Evolutionary conservation across 2,113 vertebrate genomes (phyloP), one percentile per base, ranked within the genome.

Genomic region (Lepidothrix coronata): DNA sequence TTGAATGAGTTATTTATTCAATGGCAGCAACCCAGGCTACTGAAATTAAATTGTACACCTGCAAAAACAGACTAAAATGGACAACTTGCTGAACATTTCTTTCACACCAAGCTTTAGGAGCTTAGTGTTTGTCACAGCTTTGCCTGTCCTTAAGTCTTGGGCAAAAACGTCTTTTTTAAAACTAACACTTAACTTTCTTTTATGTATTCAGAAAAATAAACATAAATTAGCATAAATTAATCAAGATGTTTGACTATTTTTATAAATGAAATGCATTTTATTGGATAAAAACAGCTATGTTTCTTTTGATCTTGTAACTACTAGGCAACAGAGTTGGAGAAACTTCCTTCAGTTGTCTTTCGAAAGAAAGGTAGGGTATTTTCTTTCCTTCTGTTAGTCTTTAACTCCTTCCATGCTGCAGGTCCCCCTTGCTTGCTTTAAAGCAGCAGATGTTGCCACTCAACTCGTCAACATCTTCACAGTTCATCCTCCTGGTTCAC

Each of bases 151-250:
- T 88, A 73, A 91, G 80, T 24, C 55, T 80, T 28, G 33, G 51
- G 80, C 11, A 91, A 49, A 83, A 80, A 37, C 0, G 6, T 39
- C 28, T 8, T 91, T 92, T 84, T 86, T 37, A 4, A 19, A 89
- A 91, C 13, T 20, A 76, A 81, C 31, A 18, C 30, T 66, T 70
- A 23, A 8, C 44, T 58, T 46, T 73, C 25, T 75, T 89, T 82
- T 58, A 83, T 83, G 58, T 20, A 94, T 89, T 91, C 84, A 81
- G 80, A 86, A 89, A 51, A 91, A 88, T 79, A 80, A 92, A 92
- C 76, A 95, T 95, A 94, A 81, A 94, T 92, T 84, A 89, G 76
- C 89, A 93, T 93, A 92, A 75, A 93, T 92, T 94, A 95, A 94
- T 86, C 85, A 96, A 95, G 80, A 55, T 51, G n/a, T 62, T 80